Evolutionary conservation across 1,140 invertebrate genomes (phyloP).

Genomic region (Sogatella furcifera): DNA sequence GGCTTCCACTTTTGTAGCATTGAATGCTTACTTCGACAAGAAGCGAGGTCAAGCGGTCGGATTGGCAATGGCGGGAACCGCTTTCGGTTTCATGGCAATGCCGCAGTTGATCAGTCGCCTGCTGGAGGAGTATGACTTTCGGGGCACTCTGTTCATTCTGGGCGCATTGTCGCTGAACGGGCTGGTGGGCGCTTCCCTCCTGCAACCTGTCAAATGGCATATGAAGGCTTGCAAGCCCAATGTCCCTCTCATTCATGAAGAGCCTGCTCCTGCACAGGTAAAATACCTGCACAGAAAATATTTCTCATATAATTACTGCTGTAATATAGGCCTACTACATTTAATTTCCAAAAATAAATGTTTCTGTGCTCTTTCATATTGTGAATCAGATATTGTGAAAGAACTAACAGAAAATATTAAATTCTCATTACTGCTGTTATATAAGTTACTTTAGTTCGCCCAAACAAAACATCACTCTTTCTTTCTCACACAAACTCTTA

Average conservation of each 20-base stretch:
- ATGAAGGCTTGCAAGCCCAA: constrained; percentile 25
- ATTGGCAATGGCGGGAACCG: constrained; percentile 61
- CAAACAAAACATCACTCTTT: too few relatives aligned
- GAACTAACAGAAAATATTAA: too few relatives aligned
- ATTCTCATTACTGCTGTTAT: too few relatives aligned
- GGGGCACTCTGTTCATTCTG: constrained; percentile 48
- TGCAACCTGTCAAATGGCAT: constrained; percentile 58
- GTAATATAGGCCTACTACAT: too few relatives aligned
- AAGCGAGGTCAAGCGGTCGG: constrained; percentile 64
- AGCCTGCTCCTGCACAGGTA: constrained; percentile 1
- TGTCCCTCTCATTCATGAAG: background rate
- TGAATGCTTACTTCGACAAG: constrained; percentile 51
- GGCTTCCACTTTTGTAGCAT: constrained; percentile 43
- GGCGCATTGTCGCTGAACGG: constrained; percentile 48
- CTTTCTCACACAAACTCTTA: too few relatives aligned
- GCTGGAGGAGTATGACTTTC: constrained; percentile 43
- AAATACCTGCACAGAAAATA: too few relatives aligned
- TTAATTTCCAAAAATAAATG: too few relatives aligned
- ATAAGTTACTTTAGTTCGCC: too few relatives aligned
- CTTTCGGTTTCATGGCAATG: constrained; percentile 61
- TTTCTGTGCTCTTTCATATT: too few relatives aligned
- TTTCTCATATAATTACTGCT: too few relatives aligned
- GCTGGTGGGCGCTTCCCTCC: constrained; percentile 45
- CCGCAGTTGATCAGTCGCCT: constrained; percentile 41
- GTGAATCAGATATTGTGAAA: too few relatives aligned